These are phyloP conservation scores for Leptopilina syphax DNA, from an alignment of 2,888 invertebrate genomes.

Conservation along the genomic window DNA sequence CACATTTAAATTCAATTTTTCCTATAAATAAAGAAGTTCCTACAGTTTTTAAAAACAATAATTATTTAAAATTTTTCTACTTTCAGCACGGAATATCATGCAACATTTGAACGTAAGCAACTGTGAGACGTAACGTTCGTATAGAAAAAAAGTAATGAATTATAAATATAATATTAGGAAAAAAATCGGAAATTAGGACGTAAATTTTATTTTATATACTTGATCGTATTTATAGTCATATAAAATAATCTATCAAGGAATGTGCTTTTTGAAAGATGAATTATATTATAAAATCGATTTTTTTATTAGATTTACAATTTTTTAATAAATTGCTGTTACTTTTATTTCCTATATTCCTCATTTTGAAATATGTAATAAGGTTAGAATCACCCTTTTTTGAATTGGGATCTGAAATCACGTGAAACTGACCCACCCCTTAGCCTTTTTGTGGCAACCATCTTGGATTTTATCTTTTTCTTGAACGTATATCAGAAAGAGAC, in stretches of 20 bases:
- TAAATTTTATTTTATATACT: conserved; percentile 65
- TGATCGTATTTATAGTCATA: conserved; percentile 66
- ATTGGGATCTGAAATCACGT: too few species aligned
- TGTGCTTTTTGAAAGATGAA: conserved; percentile 2
- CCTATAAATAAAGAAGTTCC: too few species aligned
- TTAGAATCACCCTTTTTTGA: too few species aligned
- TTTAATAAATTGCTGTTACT: neutral
- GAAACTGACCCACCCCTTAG: too few species aligned
- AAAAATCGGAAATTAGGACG: conserved; percentile 16
- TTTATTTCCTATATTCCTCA: neutral
- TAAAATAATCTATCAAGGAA: conserved; percentile 22
- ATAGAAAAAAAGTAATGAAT: neutral
- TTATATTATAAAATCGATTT: conserved; percentile 17
- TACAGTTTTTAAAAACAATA: too few species aligned
- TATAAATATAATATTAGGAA: neutral
- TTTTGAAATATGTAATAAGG: too few species aligned
- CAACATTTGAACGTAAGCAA: conserved; percentile 90
- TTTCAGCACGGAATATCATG: conserved; percentile 88
- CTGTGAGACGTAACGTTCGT: conserved; percentile 81
- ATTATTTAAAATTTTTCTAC: conserved; percentile 51
- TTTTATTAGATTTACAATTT: neutral
- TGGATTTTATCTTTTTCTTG: too few species aligned
- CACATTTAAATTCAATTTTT: too few species aligned
- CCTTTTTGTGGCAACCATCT: too few species aligned
- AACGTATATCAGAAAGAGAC: too few species aligned